Percentiles rank a stretch among this genome's conserved stretches.
Evolutionary conservation across 2,888 invertebrate species (phyloP).

Genomic region (Limnephilus lunatus): DNA sequence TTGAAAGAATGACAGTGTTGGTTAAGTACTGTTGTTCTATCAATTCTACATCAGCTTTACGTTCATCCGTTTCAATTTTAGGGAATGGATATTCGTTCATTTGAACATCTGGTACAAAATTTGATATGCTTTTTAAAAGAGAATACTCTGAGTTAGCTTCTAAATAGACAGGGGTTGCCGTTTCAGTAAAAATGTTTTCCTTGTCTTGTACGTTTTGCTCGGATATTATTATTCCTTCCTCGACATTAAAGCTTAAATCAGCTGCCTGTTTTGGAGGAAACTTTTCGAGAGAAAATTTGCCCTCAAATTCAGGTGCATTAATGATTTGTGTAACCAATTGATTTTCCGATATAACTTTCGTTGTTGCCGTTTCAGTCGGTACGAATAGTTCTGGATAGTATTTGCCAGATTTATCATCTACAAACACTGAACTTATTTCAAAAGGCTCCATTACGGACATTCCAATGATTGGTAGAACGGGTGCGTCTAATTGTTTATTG

Average conservation of each 20-base stretch:
- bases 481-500: slow-evolving; percentile 72
- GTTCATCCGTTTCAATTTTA: slow-evolving; percentile 74
- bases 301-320: slow-evolving; percentile 84
- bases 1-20: slow-evolving; percentile 77
- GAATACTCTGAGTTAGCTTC: slow-evolving; percentile 72
- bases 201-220: slow-evolving; percentile 81
- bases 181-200: slow-evolving; percentile 77
- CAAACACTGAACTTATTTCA: slow-evolving; percentile 82
- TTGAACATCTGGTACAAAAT: slow-evolving; percentile 81
- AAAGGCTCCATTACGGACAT: slow-evolving; percentile 81
- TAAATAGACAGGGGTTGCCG: slow-evolving; percentile 70
- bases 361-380: slow-evolving; percentile 85
- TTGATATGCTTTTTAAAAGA: slow-evolving; percentile 77
- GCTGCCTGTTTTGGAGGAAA: slow-evolving; percentile 81
- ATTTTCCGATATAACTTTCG: slow-evolving; percentile 81
- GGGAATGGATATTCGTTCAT: slow-evolving; percentile 80
- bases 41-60: slow-evolving; percentile 79
- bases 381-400: slow-evolving; percentile 88
- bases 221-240: slow-evolving; percentile 79
- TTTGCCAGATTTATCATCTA: slow-evolving; percentile 85
- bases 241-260: slow-evolving; percentile 77
- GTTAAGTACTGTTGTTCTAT: slow-evolving; percentile 80
- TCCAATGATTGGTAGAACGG: slow-evolving; percentile 79
- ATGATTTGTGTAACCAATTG: slow-evolving; percentile 82
- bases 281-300: slow-evolving; percentile 78